Base-by-base conservation (phyloP, 2,113 vertebrate genomes). In the Oncorhynchus mykiss region DNA sequence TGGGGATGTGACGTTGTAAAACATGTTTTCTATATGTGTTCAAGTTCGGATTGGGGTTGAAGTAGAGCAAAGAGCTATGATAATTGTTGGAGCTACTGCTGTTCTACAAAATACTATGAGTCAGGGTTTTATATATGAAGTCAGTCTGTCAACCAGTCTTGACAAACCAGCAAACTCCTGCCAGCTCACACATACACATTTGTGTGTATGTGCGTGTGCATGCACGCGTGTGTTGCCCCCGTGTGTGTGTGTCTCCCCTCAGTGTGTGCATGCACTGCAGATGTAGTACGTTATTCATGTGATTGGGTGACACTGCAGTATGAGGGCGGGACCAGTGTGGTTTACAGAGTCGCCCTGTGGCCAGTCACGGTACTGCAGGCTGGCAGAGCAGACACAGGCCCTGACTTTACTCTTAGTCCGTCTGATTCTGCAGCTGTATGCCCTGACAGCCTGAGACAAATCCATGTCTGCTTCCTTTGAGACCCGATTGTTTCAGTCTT, bases 261-360 rank as follows among this genome's bases (percentile, higher is more conserved):
- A 22, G 24, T 65, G 65, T 75, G 76, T 67, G 71, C 83, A 84
- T 88, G 85, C 75, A 75, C 70, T 39, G 0, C 74, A 51, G 54
- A 67, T 80, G 81, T 71, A 76, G 67, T 71, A 74, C 80, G 78
- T 78, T 83, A 27, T 71, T 76, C 80, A 65, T 87, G 80, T 82
- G 72, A 81, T 74, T 80, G 74, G 80, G 78, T 88, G 87, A 86
- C 87, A 84, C 87, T 88, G 91, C 89, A 85, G 85, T 85, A 78
- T 86, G 67, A 87, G 73, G 70, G 73, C 57, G 77, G 73, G 73
- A 75, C 49, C 57, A 67, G 51, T 11, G 60, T 71, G 75, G 78
- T 57, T 67, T 75, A 67, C 48, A 49, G 84, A 80, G 88, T 83
- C 89, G 75, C 87, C 88, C 81, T 69, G 80, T 88, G 88, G 90